Base-by-base conservation (phyloP, 2,888 invertebrate genomes). In the Therioaphis trifolii region DNA sequence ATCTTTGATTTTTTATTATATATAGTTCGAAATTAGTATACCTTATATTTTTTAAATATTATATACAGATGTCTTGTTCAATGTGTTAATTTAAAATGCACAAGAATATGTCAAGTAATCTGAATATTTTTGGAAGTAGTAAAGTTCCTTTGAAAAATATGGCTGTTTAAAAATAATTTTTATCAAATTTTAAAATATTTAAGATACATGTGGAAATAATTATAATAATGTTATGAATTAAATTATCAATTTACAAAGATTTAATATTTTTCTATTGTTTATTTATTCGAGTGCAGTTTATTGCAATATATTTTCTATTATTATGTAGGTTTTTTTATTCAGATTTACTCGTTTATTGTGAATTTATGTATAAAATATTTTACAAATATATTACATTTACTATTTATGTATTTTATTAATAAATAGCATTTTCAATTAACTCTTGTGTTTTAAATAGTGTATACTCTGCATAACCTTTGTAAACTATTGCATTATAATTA, bases 1-100 rank as follows among this genome's bases (percentile, higher is more conserved):
- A 58, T 40, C 18, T 63, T 14, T 35, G 43, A 14, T 24, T 24
- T n/a, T 46, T 66, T 66, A 49, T 66, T 77, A 69, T 55, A 55
- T 68, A 55, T 55, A 55, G 24, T 78, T 55, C n/a, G 15, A 69
- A 78, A 55, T 43, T 49, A 80, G 61, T 80, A 80, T 61, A 80
- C 11, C 18, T 79, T 71, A 29, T 43, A 80, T 49, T 15, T 1
- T 11, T 72, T 72, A 72, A 72, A 61, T 71, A 61, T 24, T 80
- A 35, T 61, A 72, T 72, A 61, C 80, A 46, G 52, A 46, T 61
- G 21, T 80, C 18, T 79, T 79, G 14, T 76, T 46, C 63, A 18
- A 55, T 11, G 46, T 61, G 40, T 80, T 49, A 61, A 66, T 35
- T 66, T 21, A n/a, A 66, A 78, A 15, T 49, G n/a, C 21, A 69